Evolutionary conservation across 2,888 invertebrate genomes (phyloP).

Genomic region (Dicyrtoma fusca): DNA sequence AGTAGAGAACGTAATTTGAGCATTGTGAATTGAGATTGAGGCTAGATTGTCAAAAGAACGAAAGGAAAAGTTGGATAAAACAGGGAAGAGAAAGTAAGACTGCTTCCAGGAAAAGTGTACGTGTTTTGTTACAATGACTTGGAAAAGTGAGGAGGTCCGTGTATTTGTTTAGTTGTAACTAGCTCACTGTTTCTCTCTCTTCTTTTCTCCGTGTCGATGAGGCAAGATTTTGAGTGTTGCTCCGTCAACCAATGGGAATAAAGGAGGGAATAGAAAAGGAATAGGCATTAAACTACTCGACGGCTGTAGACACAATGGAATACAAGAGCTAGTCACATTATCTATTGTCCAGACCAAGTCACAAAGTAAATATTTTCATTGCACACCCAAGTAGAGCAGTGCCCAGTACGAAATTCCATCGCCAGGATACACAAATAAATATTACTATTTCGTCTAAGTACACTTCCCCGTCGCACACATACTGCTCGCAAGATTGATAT

Average conservation of each 20-base stretch:
- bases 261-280: neutral
- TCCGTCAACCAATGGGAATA: neutral
- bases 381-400: neutral
- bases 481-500: neutral
- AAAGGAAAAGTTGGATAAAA: too few relatives aligned
- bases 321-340: neutral
- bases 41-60: too few relatives aligned
- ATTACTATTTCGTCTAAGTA: neutral
- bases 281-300: neutral
- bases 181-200: neutral
- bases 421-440: neutral
- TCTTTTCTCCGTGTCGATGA: slow-evolving; percentile 1
- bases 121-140: too few relatives aligned
- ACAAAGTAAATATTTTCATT: slow-evolving; percentile 10
- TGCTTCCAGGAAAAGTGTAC: too few relatives aligned
- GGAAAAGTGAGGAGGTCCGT: too few relatives aligned
- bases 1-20: too few relatives aligned
- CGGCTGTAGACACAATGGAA: neutral
- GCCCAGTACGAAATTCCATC: neutral
- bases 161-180: too few relatives aligned
- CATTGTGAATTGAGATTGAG: too few relatives aligned
- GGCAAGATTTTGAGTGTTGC: neutral
- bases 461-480: neutral
- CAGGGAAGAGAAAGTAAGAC: too few relatives aligned
- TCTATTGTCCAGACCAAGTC: slow-evolving; percentile 1